A percentile compares a stretch with the other conserved stretches of the same genome.
Conservation (phyloP, 2,113 vertebrate genomes). For the Hippotragus niger region DNA sequence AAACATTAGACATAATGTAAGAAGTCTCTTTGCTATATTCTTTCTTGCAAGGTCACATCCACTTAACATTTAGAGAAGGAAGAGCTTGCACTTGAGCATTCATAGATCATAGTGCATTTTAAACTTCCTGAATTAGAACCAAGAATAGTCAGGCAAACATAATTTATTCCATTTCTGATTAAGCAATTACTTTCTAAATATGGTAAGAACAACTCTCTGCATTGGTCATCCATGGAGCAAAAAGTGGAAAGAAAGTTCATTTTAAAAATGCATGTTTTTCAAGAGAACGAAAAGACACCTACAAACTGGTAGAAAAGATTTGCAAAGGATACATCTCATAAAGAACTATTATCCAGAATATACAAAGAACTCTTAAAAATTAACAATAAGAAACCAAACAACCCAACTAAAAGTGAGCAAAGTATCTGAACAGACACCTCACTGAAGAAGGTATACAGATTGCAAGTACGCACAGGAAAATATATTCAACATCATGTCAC, state of each 20-base stretch:
- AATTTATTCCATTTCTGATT: background rate
- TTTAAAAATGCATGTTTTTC: background rate
- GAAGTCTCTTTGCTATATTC: background rate
- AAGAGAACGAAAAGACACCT: background rate
- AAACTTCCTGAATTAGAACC: conserved; percentile 16
- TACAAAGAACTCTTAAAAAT: background rate
- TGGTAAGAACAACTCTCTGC: background rate
- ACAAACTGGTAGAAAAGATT: background rate
- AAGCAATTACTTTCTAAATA: conserved; percentile 16
- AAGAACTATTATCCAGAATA: background rate
- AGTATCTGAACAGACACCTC: background rate
- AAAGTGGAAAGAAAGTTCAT: background rate
- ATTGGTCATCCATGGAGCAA: background rate
- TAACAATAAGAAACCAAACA: background rate
- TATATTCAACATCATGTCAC: background rate
- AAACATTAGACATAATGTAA: background rate
- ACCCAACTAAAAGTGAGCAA: background rate
- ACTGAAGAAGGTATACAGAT: background rate
- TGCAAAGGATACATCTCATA: background rate
- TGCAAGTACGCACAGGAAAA: background rate
- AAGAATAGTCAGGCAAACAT: background rate
- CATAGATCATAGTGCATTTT: background rate
- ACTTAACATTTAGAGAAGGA: background rate
- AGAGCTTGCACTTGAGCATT: background rate
- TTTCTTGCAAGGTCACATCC: background rate